Conservation (phyloP, 1,140 invertebrate genomes). For the Anastatus disparis region DNA sequence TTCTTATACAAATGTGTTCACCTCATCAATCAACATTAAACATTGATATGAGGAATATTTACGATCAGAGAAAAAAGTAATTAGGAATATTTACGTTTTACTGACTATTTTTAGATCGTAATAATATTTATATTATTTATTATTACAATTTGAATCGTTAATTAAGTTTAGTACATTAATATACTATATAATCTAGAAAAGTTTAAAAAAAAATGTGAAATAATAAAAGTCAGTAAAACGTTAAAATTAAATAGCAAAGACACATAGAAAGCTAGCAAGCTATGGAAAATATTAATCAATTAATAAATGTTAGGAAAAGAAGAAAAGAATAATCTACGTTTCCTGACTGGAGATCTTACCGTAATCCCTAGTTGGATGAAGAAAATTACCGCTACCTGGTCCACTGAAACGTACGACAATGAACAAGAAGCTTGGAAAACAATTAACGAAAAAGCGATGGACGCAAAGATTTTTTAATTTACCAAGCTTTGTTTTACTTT, state of each 20-base stretch:
- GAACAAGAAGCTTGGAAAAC: slow-evolving; percentile 53
- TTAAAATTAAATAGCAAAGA: no score
- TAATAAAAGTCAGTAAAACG: neutral
- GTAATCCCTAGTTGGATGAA: slow-evolving; percentile 67
- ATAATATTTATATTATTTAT: no score
- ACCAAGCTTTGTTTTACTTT: no score
- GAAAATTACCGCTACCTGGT: slow-evolving; percentile 67
- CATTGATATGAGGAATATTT: neutral
- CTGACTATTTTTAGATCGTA: no score
- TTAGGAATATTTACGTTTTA: no score
- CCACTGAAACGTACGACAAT: slow-evolving; percentile 69
- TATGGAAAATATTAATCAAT: slow-evolving; percentile 43
- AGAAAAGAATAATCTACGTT: slow-evolving; percentile 25
- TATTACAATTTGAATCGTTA: no score
- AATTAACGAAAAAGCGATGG: slow-evolving; percentile 44
- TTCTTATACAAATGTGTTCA: no score
- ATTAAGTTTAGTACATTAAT: no score
- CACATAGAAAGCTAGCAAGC: neutral
- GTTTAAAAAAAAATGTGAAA: neutral
- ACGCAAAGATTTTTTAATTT: slow-evolving; percentile 29
- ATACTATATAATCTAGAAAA: no score
- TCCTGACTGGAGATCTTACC: slow-evolving; percentile 59
- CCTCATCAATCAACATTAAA: no score
- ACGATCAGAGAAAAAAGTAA: no score
- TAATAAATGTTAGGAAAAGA: slow-evolving; percentile 40